A percentile compares a stretch with the other conserved stretches of the same genome.
These are phyloP conservation scores for Miichthys miiuy DNA, from an alignment of 2,797 vertebrate genomes.

Conservation along the genomic window DNA sequence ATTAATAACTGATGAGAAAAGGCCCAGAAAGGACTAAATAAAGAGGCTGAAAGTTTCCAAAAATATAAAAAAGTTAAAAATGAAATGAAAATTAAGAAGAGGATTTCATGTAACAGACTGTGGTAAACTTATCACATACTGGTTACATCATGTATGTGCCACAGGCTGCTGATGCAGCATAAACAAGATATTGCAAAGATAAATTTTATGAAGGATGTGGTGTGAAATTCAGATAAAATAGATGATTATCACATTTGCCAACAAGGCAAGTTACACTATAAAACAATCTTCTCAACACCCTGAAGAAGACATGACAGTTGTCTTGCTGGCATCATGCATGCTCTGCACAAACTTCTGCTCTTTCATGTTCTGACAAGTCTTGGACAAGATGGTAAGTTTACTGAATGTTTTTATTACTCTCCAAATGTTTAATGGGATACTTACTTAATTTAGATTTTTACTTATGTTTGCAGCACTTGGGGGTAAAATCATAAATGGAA, in stretches of 20 bases:
- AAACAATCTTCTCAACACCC: background rate
- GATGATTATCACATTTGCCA: background rate
- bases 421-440: background rate
- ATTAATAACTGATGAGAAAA: too few species aligned
- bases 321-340: constrained; percentile 31
- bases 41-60: too few species aligned
- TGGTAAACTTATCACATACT: too few species aligned
- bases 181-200: background rate
- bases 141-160: too few species aligned
- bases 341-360: constrained; percentile 17
- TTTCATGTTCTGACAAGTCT: constrained; percentile 38
- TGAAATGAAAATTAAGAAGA: too few species aligned
- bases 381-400: constrained; percentile 30
- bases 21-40: too few species aligned
- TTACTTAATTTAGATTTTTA: background rate
- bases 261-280: background rate
- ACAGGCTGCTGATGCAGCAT: too few species aligned
- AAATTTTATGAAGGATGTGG: background rate
- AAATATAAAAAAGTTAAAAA: too few species aligned
- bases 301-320: background rate
- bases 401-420: background rate
- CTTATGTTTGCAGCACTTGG: constrained; percentile 39
- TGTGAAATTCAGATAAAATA: background rate
- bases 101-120: too few species aligned
- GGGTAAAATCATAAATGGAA: constrained; percentile 47